Evolutionary conservation across 2,797 vertebrate genomes (phyloP).

Genomic region (Bovichtus diacanthus): DNA sequence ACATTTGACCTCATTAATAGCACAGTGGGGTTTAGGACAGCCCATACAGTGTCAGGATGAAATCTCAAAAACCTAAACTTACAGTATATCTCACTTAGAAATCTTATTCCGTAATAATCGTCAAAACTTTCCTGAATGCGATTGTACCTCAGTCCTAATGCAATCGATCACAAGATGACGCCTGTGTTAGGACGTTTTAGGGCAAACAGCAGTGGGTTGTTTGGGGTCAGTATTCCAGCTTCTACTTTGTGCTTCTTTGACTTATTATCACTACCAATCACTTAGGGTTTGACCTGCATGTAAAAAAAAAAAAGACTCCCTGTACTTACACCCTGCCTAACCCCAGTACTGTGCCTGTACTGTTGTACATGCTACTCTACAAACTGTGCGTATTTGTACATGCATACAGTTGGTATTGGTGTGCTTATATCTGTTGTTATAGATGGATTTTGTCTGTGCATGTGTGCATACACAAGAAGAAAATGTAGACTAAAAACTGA

Average conservation of each 20-base stretch:
- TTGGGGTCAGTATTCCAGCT: conserved; percentile 23
- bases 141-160: background rate
- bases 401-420: conserved; percentile 44
- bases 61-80: background rate
- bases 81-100: background rate
- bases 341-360: conserved; percentile 60
- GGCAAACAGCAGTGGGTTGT: background rate
- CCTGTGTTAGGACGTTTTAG: background rate
- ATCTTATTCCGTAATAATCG: background rate
- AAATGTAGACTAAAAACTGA: conserved; percentile 17
- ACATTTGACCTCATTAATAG: no score
- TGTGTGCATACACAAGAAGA: conserved; percentile 75
- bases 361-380: conserved; percentile 43
- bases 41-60: background rate
- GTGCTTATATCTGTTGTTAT: conserved; percentile 55
- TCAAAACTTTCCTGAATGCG: background rate
- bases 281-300: conserved; percentile 74
- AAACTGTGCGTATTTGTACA: conserved; percentile 33
- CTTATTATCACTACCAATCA: conserved; percentile 56
- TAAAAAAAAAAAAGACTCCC: conserved; percentile 32
- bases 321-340: conserved; percentile 76
- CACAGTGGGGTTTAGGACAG: background rate
- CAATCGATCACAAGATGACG: background rate
- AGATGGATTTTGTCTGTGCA: conserved; percentile 43
- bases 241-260: conserved; percentile 50